phyloP scores from a whole-genome alignment of 2,888 invertebrate genomes.

The Drosophila paucipuncta region DNA sequence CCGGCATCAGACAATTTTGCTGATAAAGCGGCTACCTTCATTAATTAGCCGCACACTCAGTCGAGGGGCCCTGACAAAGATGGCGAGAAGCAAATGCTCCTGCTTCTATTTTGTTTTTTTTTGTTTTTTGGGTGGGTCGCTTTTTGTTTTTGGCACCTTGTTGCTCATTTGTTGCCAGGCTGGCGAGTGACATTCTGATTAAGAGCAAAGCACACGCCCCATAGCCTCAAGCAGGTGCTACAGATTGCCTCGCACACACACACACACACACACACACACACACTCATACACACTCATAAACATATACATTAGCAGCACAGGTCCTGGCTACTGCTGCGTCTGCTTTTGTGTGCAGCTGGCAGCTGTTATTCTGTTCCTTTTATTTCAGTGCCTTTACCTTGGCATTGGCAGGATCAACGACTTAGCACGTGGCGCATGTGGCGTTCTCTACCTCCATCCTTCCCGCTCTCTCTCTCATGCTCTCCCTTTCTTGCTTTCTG shows the following conservation, averaged over 20 bases:
- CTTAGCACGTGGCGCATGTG: conserved; percentile 79
- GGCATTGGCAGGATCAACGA: conserved; percentile 76
- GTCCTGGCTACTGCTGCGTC: conserved; percentile 38
- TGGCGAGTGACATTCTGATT: conserved; percentile 72
- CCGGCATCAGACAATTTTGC: conserved; percentile 40
- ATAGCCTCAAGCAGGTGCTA: conserved; percentile 56
- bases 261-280: neutral
- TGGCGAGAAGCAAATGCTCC: conserved; percentile 5
- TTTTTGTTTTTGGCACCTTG: conserved; percentile 52
- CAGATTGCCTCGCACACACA: conserved; percentile 13
- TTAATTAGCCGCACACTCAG: conserved; percentile 72
- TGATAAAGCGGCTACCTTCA: conserved; percentile 70
- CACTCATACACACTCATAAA: neutral
- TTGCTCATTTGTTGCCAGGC: conserved; percentile 63
- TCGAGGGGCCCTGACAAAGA: neutral
- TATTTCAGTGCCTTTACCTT: conserved; percentile 25
- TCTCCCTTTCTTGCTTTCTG: neutral
- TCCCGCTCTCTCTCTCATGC: neutral
- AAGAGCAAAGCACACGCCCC: conserved; percentile 57
- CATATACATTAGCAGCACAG: conserved; percentile 10
- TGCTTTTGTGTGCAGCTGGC: conserved; percentile 48
- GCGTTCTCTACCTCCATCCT: conserved; percentile 47
- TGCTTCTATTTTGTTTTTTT: neutral
- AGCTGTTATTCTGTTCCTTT: conserved; percentile 41
- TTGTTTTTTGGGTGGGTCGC: conserved; percentile 9